These are phyloP conservation scores for Psilanteris sp. DNA, from an alignment of 1,140 invertebrate species.

Conservation along the genomic window DNA sequence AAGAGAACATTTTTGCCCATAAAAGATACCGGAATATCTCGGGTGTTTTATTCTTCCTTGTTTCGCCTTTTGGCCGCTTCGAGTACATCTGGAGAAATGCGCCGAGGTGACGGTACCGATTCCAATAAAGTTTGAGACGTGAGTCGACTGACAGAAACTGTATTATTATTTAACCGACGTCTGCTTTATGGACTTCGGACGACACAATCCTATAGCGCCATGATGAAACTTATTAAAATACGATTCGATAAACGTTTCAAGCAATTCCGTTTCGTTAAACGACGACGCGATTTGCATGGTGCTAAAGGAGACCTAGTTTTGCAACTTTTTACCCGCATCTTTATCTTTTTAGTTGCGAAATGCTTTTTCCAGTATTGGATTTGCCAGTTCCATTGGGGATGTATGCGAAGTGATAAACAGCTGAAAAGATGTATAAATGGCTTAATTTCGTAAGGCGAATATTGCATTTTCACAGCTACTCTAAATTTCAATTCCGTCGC, in stretches of 20 bases:
- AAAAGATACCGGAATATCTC: conserved; percentile 32
- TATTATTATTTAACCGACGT: conserved; percentile 77
- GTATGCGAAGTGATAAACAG: conserved; percentile 22
- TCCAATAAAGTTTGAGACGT: conserved; percentile 77
- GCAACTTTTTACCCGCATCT: neutral
- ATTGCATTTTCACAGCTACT: conserved; percentile 56
- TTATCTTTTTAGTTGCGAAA: conserved; percentile 1
- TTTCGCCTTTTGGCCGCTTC: conserved; percentile 21
- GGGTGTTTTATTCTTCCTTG: conserved; percentile 37
- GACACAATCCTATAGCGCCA: conserved; percentile 33
- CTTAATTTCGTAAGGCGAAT: conserved; percentile 49
- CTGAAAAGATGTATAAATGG: conserved; percentile 42
- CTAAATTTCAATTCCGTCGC: conserved; percentile 71
- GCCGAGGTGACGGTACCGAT: conserved; percentile 77
- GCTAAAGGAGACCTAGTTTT: too few relatives aligned
- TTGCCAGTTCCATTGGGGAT: conserved; percentile 15
- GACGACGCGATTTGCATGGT: conserved; percentile 25
- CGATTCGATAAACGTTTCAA: conserved; percentile 43
- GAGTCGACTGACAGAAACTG: conserved; percentile 72
- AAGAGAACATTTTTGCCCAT: conserved; percentile 45
- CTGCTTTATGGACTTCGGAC: conserved; percentile 57
- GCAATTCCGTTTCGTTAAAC: neutral
- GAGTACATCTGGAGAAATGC: conserved; percentile 74
- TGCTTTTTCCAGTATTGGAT: conserved; percentile 5
- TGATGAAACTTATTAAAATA: conserved; percentile 52